Percentiles rank a stretch among this genome's conserved stretches.
Evolutionary conservation across 2,797 vertebrate species (phyloP).

Genomic region (Eremophila alpestris): DNA sequence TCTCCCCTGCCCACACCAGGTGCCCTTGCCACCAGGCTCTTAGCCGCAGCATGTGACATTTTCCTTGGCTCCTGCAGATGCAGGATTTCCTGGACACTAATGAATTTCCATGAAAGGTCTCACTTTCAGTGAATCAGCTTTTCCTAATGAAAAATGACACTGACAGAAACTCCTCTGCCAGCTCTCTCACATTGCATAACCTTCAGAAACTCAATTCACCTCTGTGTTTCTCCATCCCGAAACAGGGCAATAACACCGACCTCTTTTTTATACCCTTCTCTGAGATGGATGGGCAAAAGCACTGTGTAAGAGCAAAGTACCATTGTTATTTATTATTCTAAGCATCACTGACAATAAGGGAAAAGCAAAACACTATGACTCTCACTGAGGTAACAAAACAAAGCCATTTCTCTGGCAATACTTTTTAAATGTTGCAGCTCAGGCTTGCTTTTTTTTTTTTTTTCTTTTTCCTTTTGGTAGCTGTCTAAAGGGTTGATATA

Average conservation of each 20-base stretch:
- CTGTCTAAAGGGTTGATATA: not conserved
- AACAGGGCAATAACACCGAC: not conserved
- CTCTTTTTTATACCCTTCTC: not conserved
- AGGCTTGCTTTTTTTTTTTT: fast-evolving
- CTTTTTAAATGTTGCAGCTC: not conserved
- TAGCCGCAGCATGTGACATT: not conserved
- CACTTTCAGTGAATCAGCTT: constrained; percentile 7
- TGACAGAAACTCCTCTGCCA: not conserved
- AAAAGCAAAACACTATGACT: not conserved
- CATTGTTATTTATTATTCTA: not conserved
- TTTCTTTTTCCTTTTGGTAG: not conserved
- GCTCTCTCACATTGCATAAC: not conserved
- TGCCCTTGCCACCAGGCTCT: not conserved
- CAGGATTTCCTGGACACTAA: not conserved
- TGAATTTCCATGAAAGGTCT: not conserved
- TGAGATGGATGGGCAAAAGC: not conserved
- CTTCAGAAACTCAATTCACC: not conserved
- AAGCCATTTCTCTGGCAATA: not conserved
- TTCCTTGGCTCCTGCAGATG: not conserved
- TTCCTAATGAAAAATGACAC: constrained; percentile 11
- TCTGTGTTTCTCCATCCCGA: not conserved
- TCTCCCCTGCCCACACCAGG: fast-evolving
- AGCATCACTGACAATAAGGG: not conserved
- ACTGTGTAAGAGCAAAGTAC: not conserved
- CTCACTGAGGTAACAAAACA: not conserved